Base-by-base conservation (phyloP, 1,140 invertebrate species). In the Drosophila arizonae region DNA sequence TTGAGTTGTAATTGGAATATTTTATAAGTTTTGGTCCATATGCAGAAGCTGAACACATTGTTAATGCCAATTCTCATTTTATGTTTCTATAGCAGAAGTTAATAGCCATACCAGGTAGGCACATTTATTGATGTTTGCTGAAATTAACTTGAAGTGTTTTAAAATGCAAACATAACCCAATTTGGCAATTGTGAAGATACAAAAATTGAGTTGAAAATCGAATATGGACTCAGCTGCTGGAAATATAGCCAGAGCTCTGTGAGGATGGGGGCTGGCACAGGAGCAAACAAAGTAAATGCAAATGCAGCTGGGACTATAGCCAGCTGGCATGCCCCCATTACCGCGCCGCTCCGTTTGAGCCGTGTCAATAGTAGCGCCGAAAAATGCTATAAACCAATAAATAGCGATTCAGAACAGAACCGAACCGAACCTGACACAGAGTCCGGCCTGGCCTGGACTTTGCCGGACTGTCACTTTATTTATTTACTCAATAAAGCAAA, bases 401-500 rank as follows among this genome's bases (percentile, higher is more conserved):
- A 73, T 62, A 62, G 57, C 71, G 57, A 72, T 60, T 26, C 65
- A 41, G 33, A 4, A 30, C 58, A 43, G 39, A 26, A 33, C 15
- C 8, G 39, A 61, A 52, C 24, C 13, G 36, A n/a, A 39, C 10
- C n/a, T 54, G 30, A 39, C 30, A 28, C 5, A 33, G 9, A 17
- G 10, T 9, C 1, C 4, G n/a, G 6, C 8, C 33, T 33, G 33
- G 33, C 30, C 6, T 0, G 17, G 45, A 55, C 11, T 57, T 15
- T 26, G 39, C 26, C 45, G 55, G 70, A 55, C 69, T 87, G 81
- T 69, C 75, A 55, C 79, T 86, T 86, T 86, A 86, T 86, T 86
- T 86, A 86, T 86, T 86, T 86, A 86, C 82, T 79, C 84, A 86
- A 86, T 86, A 86, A 86, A 87, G 82, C 82, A 86, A 86, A 86